These are phyloP conservation scores for Poecilus cupreus DNA, from an alignment of 2,888 invertebrate genomes.

Conservation along the genomic window DNA sequence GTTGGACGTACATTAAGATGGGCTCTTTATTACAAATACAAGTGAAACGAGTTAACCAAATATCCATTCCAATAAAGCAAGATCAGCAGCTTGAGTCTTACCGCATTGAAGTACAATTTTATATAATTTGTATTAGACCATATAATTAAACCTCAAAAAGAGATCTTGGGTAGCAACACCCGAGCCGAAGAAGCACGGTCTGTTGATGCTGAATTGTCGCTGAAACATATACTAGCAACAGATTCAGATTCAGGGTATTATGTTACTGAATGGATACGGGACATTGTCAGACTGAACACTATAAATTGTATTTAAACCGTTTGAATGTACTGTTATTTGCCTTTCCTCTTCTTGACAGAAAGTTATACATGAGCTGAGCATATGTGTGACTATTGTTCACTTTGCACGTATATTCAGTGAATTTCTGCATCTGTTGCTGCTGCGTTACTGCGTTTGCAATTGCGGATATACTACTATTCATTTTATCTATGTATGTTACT, in stretches of 20 bases:
- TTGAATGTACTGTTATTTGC: conserved; percentile 41
- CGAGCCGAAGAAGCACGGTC: too few relatives aligned
- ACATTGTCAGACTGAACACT: neutral
- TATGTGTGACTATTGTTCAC: conserved; percentile 30
- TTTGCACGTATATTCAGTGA: neutral
- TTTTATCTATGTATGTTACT: neutral
- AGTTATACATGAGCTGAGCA: neutral
- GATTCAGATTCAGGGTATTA: neutral
- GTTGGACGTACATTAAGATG: too few relatives aligned
- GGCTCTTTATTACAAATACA: too few relatives aligned
- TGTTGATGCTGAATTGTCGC: neutral
- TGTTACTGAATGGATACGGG: neutral
- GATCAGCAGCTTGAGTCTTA: too few relatives aligned
- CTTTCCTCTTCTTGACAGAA: conserved; percentile 18
- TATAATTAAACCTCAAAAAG: too few relatives aligned
- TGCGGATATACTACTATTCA: neutral
- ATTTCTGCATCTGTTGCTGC: neutral
- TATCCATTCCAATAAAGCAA: too few relatives aligned
- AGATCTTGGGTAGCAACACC: too few relatives aligned
- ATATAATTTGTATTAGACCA: too few relatives aligned
- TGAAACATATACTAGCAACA: neutral
- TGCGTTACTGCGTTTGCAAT: neutral
- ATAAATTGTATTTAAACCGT: conserved; percentile 49
- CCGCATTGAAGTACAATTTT: too few relatives aligned
- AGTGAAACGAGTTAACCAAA: too few relatives aligned